phyloP scores from a whole-genome alignment of 2,888 invertebrate species.

The Scrobipalpa costella region DNA sequence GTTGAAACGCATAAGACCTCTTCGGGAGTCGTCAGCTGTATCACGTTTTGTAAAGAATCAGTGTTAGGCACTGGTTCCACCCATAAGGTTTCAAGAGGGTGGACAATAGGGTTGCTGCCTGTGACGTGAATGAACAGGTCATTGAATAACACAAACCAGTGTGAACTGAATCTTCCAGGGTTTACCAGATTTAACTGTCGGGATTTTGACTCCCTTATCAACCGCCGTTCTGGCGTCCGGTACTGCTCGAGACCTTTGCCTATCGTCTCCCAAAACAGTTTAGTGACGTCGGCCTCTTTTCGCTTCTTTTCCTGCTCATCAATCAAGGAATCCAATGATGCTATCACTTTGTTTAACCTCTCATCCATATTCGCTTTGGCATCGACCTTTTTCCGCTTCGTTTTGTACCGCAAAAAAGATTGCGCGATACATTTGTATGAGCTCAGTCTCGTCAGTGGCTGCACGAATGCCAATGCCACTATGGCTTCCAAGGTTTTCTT shows the following conservation, averaged over 20 bases:
- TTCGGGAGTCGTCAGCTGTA: constrained; percentile 89
- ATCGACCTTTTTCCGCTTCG: constrained; percentile 64
- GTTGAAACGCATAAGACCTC: constrained; percentile 86
- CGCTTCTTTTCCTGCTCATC: constrained; percentile 83
- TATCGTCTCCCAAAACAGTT: constrained; percentile 87
- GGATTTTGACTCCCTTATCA: constrained; percentile 88
- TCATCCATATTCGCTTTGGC: constrained; percentile 74
- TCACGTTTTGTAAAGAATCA: constrained; percentile 82
- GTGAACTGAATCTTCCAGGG: constrained; percentile 87
- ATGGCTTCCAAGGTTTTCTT: constrained; percentile 81
- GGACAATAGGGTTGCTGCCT: constrained; percentile 83
- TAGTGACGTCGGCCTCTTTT: constrained; percentile 85
- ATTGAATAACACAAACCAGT: constrained; percentile 90
- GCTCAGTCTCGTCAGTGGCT: constrained; percentile 82
- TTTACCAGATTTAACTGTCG: constrained; percentile 85
- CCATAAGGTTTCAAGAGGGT: constrained; percentile 89
- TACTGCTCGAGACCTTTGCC: constrained; percentile 84
- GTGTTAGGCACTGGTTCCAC: constrained; percentile 86
- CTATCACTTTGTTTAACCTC: constrained; percentile 79
- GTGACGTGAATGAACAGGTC: constrained; percentile 89
- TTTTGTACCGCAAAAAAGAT: constrained; percentile 75
- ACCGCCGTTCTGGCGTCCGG: constrained; percentile 84
- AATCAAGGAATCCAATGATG: constrained; percentile 83
- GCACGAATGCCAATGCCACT: constrained; percentile 81
- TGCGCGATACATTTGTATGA: constrained; percentile 83